A percentile compares a stretch with the other conserved stretches of the same genome.
Conservation (phyloP, 2,113 vertebrate genomes). For the Tachysurus fulvidraco region DNA sequence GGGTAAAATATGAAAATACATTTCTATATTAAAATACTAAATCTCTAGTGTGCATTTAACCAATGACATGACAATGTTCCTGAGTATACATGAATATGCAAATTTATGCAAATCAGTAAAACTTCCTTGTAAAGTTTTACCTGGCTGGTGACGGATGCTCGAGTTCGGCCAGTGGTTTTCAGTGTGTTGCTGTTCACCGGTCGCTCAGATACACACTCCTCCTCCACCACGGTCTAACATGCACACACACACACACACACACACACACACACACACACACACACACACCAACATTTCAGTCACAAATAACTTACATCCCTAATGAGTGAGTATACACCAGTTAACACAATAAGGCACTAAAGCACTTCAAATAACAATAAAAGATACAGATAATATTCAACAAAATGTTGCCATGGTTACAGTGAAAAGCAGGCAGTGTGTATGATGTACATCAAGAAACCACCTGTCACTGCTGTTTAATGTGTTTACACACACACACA, state of each 20-base stretch:
- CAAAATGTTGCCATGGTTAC: not conserved
- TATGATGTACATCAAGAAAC: no score
- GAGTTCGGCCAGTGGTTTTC: slow-evolving; percentile 30
- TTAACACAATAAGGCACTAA: not conserved
- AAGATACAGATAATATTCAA: not conserved
- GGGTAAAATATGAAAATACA: not conserved
- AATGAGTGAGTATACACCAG: not conserved
- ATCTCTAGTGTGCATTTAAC: not conserved
- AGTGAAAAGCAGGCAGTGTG: not conserved
- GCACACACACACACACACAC: not conserved
- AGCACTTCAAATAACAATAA: not conserved
- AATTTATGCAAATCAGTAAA: not conserved
- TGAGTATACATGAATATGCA: not conserved
- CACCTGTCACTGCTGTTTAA: no score
- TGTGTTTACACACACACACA: no score
- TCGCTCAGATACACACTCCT: not conserved
- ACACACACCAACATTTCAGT: not conserved
- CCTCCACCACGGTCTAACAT: slow-evolving; percentile 38
- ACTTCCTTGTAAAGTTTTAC: slow-evolving; percentile 45
- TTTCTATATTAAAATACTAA: not conserved
- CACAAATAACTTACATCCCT: not conserved
- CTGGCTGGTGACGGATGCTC: slow-evolving; percentile 66
- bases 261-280: not conserved
- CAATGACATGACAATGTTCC: not conserved
- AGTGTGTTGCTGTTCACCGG: slow-evolving; percentile 35